Base-by-base conservation (phyloP, 2,797 vertebrate species). In the Gallinago nigripennis region DNA sequence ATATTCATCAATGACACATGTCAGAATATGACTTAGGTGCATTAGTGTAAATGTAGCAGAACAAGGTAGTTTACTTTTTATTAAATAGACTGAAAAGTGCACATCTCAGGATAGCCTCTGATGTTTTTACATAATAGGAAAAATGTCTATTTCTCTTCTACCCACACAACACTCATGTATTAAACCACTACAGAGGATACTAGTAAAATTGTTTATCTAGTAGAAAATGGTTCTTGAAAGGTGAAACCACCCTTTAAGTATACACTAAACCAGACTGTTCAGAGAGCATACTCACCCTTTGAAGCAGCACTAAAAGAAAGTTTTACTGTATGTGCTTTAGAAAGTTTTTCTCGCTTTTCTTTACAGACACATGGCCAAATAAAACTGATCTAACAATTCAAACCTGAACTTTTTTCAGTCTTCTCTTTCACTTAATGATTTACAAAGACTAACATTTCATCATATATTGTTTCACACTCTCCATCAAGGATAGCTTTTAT, bases 1-100 rank as follows among this genome's bases (percentile, higher is more conserved):
- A 56, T 15, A 66, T 27, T 10, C 21, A 75, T 53, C 0, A 1
- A 43, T 12, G n/a, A 48, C 8, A 30, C 1, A 5, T 6, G 3
- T 57, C 11, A 79, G 27, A 33, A 66, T 39, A 66, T 43, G 30
- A 86, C 14, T 57, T 35, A 23, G 6, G 8, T 45, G 56, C 37
- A 11, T 51, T 48, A 71, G 5, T 27, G 54, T 12, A 86, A 78
- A 24, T 19, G 17, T 23, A 69, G 18, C 24, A 69, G 8, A 82
- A 51, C 3, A 33, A 64, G 33, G 14, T 24, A 35, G 31, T n/a
- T 53, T 65, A 37, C 11, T 41, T 81, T 15, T 50, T 50, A 39
- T 13, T 41, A 54, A 73, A 78, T 27, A 53, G 61, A 72, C 33
- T 9, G 9, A 31, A 37, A 80, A 65, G 12, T 4, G 9, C 6